phyloP scores from a whole-genome alignment of 2,888 invertebrate species.

The Rotaria macrura region DNA sequence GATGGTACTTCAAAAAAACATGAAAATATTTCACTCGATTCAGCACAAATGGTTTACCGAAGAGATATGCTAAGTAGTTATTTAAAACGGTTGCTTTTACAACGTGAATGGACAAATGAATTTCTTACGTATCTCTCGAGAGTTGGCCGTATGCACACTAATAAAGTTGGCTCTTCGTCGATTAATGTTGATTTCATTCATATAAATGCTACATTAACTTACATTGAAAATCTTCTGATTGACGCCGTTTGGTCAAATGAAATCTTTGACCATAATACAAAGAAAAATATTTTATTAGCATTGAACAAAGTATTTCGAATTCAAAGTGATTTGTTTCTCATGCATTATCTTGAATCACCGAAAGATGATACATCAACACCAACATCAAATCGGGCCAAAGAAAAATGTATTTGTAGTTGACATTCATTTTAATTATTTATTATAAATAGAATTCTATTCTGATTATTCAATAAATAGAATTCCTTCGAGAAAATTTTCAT shows the following conservation, averaged over 20 bases:
- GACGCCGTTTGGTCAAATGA: neutral
- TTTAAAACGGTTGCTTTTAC: neutral
- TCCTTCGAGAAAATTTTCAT: too few species aligned
- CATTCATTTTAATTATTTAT: neutral
- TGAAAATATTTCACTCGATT: neutral
- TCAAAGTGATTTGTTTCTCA: neutral
- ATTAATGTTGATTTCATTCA: neutral
- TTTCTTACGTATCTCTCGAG: neutral
- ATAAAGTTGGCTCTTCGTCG: neutral
- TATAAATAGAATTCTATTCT: neutral
- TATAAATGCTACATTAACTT: neutral
- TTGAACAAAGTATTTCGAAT: neutral
- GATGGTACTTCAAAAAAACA: neutral
- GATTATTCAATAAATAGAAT: too few species aligned
- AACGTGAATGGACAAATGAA: neutral
- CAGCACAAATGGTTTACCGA: neutral
- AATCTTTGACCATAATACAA: neutral
- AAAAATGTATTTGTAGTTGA: neutral
- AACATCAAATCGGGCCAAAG: neutral
- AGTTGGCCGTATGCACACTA: neutral
- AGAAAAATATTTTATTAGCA: neutral
- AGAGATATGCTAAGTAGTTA: neutral
- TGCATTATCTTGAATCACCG: neutral
- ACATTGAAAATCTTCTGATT: neutral
- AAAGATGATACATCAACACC: neutral